A percentile compares a stretch with the other conserved stretches of the same genome.
These are phyloP conservation scores for Tautogolabrus adspersus DNA, from an alignment of 2,113 vertebrate genomes.

Conservation along the genomic window DNA sequence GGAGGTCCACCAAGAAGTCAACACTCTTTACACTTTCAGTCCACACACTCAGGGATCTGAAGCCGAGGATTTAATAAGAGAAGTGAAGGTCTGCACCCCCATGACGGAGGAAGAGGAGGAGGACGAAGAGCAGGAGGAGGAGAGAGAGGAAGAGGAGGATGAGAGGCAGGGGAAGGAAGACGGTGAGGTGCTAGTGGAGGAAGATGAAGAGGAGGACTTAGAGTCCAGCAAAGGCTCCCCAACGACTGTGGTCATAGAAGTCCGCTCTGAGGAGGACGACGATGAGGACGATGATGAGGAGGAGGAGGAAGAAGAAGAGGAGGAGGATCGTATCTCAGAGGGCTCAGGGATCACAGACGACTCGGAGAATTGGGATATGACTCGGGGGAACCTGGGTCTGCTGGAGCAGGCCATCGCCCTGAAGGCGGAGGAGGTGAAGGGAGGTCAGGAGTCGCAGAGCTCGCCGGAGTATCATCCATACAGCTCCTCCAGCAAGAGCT, in stretches of 20 bases:
- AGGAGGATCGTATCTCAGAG: constrained; percentile 86
- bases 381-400: constrained; percentile 94
- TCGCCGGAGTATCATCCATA: constrained; percentile 83
- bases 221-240: constrained; percentile 72
- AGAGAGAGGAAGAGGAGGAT: constrained; percentile 46
- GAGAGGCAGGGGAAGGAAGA: constrained; percentile 76
- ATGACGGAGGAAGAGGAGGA: constrained; percentile 74
- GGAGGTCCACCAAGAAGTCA: constrained; percentile 55
- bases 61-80: constrained; percentile 64
- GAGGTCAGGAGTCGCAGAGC: constrained; percentile 83
- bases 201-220: constrained; percentile 64
- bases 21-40: constrained; percentile 58
- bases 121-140: constrained; percentile 54
- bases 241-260: constrained; percentile 70
- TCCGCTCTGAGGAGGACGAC: constrained; percentile 72
- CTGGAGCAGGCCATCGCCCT: constrained; percentile 97
- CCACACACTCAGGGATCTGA: constrained; percentile 77
- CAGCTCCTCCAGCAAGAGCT: constrained; percentile 81
- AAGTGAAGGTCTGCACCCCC: constrained; percentile 66
- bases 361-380: constrained; percentile 96
- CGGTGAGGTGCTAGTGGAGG: constrained; percentile 81
- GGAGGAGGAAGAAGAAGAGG: constrained; percentile 82
- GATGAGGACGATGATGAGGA: constrained; percentile 69
- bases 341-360: constrained; percentile 91
- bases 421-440: constrained; percentile 93